phyloP scores from a whole-genome alignment of 2,888 invertebrate genomes.

The Anthoptus insignis region DNA sequence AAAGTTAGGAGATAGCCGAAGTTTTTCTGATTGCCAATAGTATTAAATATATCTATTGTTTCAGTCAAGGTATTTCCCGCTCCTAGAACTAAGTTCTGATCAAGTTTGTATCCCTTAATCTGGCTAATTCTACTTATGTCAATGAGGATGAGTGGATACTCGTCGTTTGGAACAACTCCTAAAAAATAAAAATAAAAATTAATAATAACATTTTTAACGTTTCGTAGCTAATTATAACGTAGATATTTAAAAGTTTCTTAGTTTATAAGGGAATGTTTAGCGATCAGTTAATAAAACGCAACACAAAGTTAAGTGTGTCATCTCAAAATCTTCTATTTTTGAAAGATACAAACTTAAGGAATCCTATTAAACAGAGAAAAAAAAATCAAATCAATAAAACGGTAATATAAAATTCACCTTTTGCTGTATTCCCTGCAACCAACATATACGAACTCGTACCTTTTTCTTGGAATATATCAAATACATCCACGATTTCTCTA shows the following conservation, averaged over 20 bases:
- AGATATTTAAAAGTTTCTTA: too few species aligned
- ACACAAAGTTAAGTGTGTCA: too few species aligned
- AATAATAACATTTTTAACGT: too few species aligned
- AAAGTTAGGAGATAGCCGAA: slow-evolving; percentile 88
- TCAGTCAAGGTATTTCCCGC: slow-evolving; percentile 74
- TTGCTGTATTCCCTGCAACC: slow-evolving; percentile 91
- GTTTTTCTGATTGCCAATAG: slow-evolving; percentile 68
- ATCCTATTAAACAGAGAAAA: too few species aligned
- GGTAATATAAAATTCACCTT: slow-evolving; percentile 73
- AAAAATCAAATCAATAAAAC: too few species aligned
- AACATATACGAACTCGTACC: slow-evolving; percentile 84
- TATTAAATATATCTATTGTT: slow-evolving; percentile 77
- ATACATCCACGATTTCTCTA: slow-evolving; percentile 77
- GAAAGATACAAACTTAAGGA: too few species aligned
- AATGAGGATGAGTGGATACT: slow-evolving; percentile 69
- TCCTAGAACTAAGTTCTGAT: slow-evolving; percentile 72
- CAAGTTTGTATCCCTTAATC: slow-evolving; percentile 64
- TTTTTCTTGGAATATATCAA: slow-evolving; percentile 72
- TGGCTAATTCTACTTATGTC: slow-evolving; percentile 73
- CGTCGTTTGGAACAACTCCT: slow-evolving; percentile 71
- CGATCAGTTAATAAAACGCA: too few species aligned
- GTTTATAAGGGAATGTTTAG: too few species aligned
- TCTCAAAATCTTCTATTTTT: too few species aligned
- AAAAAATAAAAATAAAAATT: slow-evolving; percentile 43
- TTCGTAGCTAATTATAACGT: too few species aligned